phyloP scores from a whole-genome alignment of 1,140 invertebrate genomes.

The Drosophila ercepeae region DNA sequence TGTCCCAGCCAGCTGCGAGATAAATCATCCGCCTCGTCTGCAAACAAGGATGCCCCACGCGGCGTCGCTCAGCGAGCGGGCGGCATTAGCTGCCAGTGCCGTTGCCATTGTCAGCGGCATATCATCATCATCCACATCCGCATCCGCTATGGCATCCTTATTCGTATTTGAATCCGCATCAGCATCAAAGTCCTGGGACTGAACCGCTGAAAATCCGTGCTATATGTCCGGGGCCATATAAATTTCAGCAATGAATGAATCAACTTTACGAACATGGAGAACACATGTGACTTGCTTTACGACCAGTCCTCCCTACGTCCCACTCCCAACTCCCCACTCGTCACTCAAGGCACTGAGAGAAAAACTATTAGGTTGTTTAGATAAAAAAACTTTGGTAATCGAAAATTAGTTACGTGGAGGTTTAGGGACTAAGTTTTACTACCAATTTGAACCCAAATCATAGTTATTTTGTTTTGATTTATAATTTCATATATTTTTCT shows the following conservation, averaged over 20 bases:
- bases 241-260: slow-evolving; percentile 77
- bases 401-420: too few species aligned
- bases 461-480: neutral
- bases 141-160: neutral
- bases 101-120: slow-evolving; percentile 54
- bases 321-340: slow-evolving; percentile 9
- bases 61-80: slow-evolving; percentile 50
- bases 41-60: slow-evolving; percentile 47
- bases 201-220: slow-evolving; percentile 47
- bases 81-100: slow-evolving; percentile 63
- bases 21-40: slow-evolving; percentile 68
- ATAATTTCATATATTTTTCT: neutral
- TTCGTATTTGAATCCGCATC: slow-evolving; percentile 36
- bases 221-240: slow-evolving; percentile 55
- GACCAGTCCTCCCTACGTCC: too few species aligned
- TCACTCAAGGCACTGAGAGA: slow-evolving; percentile 6
- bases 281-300: slow-evolving; percentile 72
- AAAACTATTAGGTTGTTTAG: neutral
- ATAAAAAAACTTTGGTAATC: neutral
- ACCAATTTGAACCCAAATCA: too few species aligned
- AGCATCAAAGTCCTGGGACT: slow-evolving; percentile 31
- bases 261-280: slow-evolving; percentile 73
- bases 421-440: too few species aligned
- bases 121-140: slow-evolving; percentile 41
- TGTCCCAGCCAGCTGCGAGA: slow-evolving; percentile 51